Evolutionary conservation across 2,888 invertebrate species (phyloP).

Genomic region (Agrochola lychnidis): DNA sequence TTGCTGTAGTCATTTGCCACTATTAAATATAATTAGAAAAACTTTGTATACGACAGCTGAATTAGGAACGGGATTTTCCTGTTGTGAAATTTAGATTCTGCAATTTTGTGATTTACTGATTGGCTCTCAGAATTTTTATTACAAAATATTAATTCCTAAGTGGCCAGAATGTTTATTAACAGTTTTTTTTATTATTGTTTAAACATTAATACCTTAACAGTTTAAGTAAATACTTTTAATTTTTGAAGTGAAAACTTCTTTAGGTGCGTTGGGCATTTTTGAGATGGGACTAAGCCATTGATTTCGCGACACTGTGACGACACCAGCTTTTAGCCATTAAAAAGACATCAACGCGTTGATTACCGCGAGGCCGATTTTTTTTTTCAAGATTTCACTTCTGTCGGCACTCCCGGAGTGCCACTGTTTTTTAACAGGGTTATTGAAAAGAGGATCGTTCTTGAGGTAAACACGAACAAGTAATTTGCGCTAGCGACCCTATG

Average conservation of each 20-base stretch:
- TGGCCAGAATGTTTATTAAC: neutral
- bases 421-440: neutral
- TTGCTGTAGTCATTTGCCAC: slow-evolving; percentile 46
- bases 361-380: too few relatives aligned
- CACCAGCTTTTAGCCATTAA: too few relatives aligned
- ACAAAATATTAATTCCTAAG: neutral
- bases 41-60: slow-evolving; percentile 41
- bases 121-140: slow-evolving; percentile 19
- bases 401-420: too few relatives aligned
- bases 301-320: too few relatives aligned
- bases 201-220: too few relatives aligned
- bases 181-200: too few relatives aligned
- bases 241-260: too few relatives aligned
- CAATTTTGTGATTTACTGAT: slow-evolving; percentile 34
- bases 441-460: neutral
- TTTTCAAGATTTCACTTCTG: too few relatives aligned
- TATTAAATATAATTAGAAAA: slow-evolving; percentile 58
- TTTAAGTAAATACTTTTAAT: neutral
- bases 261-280: too few relatives aligned
- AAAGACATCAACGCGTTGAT: too few relatives aligned
- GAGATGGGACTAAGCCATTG: too few relatives aligned
- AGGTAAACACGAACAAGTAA: neutral
- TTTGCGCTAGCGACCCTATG: neutral
- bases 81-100: slow-evolving; percentile 36
- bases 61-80: slow-evolving; percentile 49